Percentiles rank a stretch among this genome's conserved stretches.
Evolutionary conservation across 2,797 vertebrate species (phyloP).

Genomic region (Muraenolepis orangiensis): DNA sequence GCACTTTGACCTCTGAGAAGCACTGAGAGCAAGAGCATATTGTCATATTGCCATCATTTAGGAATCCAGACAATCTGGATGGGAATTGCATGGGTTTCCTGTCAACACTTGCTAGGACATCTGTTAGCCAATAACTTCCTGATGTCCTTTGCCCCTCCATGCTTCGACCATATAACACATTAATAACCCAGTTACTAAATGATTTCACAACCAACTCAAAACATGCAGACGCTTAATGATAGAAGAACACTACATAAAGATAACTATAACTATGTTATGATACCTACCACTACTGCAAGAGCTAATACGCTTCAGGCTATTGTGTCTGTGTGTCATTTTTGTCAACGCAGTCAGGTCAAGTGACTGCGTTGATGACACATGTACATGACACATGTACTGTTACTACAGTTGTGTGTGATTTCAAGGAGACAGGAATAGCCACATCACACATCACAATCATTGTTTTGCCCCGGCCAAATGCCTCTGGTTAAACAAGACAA

Average conservation of each 20-base stretch:
- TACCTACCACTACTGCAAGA: background rate
- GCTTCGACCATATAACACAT: background rate
- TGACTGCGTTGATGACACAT: too few relatives aligned
- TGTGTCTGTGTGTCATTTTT: too few relatives aligned
- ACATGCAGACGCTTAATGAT: background rate
- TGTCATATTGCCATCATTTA: background rate
- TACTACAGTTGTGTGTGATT: background rate
- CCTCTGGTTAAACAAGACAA: background rate
- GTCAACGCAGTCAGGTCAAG: too few relatives aligned
- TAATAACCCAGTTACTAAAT: background rate
- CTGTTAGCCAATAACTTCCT: background rate
- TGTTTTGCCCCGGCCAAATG: background rate
- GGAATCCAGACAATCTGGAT: background rate
- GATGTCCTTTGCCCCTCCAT: background rate
- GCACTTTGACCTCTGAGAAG: background rate
- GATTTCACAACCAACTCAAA: background rate
- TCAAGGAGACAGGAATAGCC: background rate
- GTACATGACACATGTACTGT: background rate
- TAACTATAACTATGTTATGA: background rate
- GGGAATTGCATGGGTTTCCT: background rate
- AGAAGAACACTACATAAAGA: too few relatives aligned
- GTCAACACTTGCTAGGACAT: background rate
- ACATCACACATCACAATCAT: background rate
- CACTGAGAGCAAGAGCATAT: background rate
- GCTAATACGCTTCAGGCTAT: too few relatives aligned